Conservation (phyloP, 2,888 invertebrate species). For the Apoda limacodes region DNA sequence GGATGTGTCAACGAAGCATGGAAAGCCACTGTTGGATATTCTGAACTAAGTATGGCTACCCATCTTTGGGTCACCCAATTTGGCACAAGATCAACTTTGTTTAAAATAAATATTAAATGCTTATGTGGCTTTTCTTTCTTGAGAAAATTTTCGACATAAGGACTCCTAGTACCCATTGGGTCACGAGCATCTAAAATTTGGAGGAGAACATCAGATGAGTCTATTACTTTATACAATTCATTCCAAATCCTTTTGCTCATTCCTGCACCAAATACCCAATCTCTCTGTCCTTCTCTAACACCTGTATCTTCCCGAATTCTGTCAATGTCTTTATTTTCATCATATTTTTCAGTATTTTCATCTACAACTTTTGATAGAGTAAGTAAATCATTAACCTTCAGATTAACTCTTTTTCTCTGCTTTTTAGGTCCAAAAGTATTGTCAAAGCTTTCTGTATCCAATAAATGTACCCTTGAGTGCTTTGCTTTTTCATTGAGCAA, state of each 20-base stretch:
- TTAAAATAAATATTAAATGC: conserved; percentile 95
- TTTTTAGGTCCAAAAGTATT: conserved; percentile 96
- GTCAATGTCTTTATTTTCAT: conserved; percentile 85
- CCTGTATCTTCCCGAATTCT: conserved; percentile 86
- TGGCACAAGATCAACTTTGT: conserved; percentile 97
- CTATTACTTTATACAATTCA: conserved; percentile 98
- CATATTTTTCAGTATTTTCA: conserved; percentile 80
- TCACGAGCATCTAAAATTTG: conserved; percentile 98
- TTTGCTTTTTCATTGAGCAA: conserved; percentile 93
- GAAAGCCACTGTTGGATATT: conserved; percentile 98
- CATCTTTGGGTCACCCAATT: conserved; percentile 98
- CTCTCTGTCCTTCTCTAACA: conserved; percentile 82
- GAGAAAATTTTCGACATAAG: conserved; percentile 91
- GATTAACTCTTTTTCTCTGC: conserved; percentile 89
- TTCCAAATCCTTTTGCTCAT: conserved; percentile 99
- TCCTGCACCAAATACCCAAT: conserved; percentile 96
- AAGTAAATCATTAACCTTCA: conserved; percentile 80
- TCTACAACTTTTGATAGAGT: conserved; percentile 81
- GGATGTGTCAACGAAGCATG: conserved; percentile 99
- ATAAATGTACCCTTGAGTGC: conserved; percentile 90
- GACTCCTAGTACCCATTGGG: conserved; percentile 95
- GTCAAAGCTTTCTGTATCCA: conserved; percentile 95
- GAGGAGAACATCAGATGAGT: conserved; percentile 96
- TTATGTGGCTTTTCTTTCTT: conserved; percentile 96
- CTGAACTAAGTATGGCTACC: conserved; percentile 93